Conservation (phyloP, 2,113 vertebrate species). For the Sylvietta virens region DNA sequence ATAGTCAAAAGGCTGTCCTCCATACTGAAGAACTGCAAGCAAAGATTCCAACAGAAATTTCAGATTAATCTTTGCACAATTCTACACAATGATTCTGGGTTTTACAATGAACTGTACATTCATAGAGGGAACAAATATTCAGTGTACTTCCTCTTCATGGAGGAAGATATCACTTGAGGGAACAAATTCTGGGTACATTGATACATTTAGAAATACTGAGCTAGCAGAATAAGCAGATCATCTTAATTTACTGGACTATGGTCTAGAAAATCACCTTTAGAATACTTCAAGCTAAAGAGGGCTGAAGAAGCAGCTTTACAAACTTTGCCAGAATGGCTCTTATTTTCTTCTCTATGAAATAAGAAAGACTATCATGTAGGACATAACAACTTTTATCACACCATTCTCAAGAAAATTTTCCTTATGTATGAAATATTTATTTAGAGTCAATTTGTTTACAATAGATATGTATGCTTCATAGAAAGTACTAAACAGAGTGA, state of each 20-base stretch:
- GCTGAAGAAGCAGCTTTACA: background rate
- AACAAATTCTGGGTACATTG: background rate
- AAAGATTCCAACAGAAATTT: background rate
- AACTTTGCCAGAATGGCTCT: background rate
- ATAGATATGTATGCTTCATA: background rate
- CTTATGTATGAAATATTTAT: background rate
- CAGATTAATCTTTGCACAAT: background rate
- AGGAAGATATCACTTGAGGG: background rate
- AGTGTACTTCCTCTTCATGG: background rate
- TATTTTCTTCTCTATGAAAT: background rate
- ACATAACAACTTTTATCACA: background rate
- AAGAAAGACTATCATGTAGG: background rate
- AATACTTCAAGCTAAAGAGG: background rate
- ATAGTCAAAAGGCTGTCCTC: conserved; percentile 92
- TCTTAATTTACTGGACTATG: background rate
- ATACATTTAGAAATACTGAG: background rate
- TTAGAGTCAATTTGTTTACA: background rate
- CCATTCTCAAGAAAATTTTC: background rate
- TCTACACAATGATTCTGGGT: background rate
- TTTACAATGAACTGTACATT: background rate
- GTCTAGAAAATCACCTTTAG: background rate
- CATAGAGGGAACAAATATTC: background rate
- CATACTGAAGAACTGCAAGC: conserved; percentile 81
- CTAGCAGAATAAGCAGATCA: background rate
- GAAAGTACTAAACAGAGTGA: background rate